These are phyloP conservation scores for Pygoscelis adeliae DNA, from an alignment of 2,113 vertebrate species.

Conservation along the genomic window DNA sequence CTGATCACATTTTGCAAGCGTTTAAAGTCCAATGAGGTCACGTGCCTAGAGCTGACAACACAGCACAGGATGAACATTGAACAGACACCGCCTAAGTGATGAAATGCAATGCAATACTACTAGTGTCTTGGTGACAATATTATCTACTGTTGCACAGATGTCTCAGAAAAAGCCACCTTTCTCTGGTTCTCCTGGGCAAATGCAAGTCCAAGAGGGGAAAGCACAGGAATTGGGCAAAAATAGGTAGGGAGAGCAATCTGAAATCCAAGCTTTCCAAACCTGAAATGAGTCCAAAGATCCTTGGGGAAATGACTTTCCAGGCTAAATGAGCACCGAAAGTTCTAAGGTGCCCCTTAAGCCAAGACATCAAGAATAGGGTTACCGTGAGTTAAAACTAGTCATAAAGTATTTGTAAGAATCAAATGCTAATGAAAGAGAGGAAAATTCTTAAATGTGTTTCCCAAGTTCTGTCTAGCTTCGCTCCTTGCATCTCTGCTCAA, in stretches of 20 bases:
- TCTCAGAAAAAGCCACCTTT: conserved; percentile 6
- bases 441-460: background rate
- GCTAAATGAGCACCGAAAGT: background rate
- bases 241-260: background rate
- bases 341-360: background rate
- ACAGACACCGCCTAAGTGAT: background rate
- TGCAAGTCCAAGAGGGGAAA: background rate
- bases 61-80: background rate
- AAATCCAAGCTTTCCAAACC: background rate
- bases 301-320: background rate
- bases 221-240: background rate
- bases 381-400: background rate
- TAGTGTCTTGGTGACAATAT: conserved; percentile 23
- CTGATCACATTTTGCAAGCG: background rate
- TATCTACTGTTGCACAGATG: conserved; percentile 30
- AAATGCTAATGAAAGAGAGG: background rate
- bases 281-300: background rate
- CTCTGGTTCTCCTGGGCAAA: conserved; percentile 3
- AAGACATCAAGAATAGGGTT: background rate
- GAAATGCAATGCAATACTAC: background rate
- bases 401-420: background rate
- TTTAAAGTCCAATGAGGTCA: background rate
- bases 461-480: background rate
- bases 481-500: background rate
- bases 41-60: background rate